A percentile compares a stretch with the other conserved stretches of the same genome.
These are phyloP conservation scores for Cyprinus carpio DNA, from an alignment of 2,113 vertebrate genomes.

Conservation along the genomic window DNA sequence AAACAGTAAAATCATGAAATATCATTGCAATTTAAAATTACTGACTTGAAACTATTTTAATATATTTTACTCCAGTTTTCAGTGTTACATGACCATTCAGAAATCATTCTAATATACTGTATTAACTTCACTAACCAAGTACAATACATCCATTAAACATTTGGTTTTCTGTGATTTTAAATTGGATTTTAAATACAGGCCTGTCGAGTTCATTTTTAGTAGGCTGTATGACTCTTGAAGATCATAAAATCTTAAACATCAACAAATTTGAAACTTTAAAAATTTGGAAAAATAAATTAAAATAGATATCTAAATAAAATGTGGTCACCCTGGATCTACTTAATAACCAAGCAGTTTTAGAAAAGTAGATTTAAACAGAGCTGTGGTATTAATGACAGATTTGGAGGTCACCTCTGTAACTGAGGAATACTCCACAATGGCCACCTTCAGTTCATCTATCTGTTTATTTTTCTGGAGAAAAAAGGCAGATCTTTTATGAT, in stretches of 20 bases:
- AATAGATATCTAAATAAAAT: neutral
- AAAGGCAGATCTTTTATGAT: neutral
- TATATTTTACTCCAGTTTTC: neutral
- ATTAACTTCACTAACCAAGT: neutral
- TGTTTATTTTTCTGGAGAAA: constrained; percentile 78
- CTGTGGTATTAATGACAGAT: neutral
- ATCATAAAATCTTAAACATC: too few relatives aligned
- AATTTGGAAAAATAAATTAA: neutral
- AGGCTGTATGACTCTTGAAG: neutral
- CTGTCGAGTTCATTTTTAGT: neutral
- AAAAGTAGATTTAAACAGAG: neutral
- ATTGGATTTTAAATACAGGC: neutral
- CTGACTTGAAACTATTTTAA: neutral
- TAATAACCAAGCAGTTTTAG: neutral
- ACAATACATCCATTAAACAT: neutral
- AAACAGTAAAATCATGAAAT: too few relatives aligned
- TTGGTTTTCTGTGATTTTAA: neutral
- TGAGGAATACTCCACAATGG: constrained; percentile 79
- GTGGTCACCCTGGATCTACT: neutral
- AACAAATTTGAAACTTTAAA: neutral
- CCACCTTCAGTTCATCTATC: constrained; percentile 80
- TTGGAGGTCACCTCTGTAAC: constrained; percentile 80
- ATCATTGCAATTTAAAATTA: too few relatives aligned
- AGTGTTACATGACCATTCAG: neutral
- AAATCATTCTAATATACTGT: neutral